Evolutionary conservation across 2,888 invertebrate species (phyloP).

Genomic region (Drosophila paramelanica): DNA sequence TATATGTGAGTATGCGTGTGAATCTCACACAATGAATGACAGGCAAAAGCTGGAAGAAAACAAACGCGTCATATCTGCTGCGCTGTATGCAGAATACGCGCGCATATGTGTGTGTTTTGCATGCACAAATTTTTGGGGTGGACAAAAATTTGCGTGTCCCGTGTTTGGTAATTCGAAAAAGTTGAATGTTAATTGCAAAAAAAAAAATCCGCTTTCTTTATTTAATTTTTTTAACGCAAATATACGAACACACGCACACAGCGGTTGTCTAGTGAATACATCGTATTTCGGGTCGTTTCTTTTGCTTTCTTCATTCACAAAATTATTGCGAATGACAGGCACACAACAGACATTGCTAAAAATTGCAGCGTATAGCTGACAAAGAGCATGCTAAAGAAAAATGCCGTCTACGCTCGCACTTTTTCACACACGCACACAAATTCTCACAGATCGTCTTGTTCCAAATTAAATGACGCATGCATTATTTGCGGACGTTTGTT

Average conservation of each 20-base stretch:
- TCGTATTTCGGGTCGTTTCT: conserved; percentile 64
- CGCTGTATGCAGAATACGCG: conserved; percentile 65
- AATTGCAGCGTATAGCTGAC: conserved; percentile 71
- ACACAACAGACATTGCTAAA: conserved; percentile 71
- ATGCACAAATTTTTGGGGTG: conserved; percentile 29
- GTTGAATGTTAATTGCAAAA: conserved; percentile 5
- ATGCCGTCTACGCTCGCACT: conserved; percentile 67
- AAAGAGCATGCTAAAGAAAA: conserved; percentile 69
- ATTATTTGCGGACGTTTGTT: conserved; percentile 42
- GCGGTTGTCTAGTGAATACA: conserved; percentile 57
- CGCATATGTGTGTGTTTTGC: conserved; percentile 44
- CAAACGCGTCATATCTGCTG: conserved; percentile 62
- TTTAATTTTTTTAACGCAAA: conserved; percentile 48
- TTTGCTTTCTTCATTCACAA: conserved; percentile 75
- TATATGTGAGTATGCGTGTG: conserved; percentile 15
- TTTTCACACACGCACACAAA: conserved; percentile 37
- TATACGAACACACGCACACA: conserved; percentile 27
- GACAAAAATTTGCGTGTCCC: conserved; percentile 14
- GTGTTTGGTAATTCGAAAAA: conserved; percentile 4
- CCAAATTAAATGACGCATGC: conserved; percentile 52
- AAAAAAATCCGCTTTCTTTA: conserved; percentile 31
- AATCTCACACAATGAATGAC: conserved; percentile 53
- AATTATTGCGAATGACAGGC: conserved; percentile 75
- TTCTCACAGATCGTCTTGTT: conserved; percentile 22
- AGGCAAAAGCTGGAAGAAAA: conserved; percentile 43